Evolutionary conservation across 2,113 vertebrate species (phyloP).

Genomic region (Pseudonaja textilis): DNA sequence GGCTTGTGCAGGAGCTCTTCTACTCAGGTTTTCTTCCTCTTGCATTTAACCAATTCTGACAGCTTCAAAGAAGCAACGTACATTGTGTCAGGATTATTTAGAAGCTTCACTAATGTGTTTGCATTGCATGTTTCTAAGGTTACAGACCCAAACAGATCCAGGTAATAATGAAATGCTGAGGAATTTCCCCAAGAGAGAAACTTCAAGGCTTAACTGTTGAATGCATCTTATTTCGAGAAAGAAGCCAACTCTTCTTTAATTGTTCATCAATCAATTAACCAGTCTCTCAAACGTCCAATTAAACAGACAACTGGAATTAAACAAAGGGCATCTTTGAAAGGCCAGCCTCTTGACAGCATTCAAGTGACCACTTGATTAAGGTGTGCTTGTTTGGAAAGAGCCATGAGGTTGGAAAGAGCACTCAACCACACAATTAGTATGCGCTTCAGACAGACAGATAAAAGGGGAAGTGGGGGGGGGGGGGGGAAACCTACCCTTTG

Average conservation of each 20-base stretch:
- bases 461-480: background rate
- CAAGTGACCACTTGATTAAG: constrained; percentile 67
- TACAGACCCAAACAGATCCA: constrained; percentile 60
- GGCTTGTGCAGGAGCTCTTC: background rate
- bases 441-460: constrained; percentile 9
- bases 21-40: constrained; percentile 11
- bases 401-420: constrained; percentile 23
- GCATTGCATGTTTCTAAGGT: constrained; percentile 53
- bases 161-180: constrained; percentile 48
- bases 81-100: constrained; percentile 47
- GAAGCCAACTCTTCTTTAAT: constrained; percentile 62
- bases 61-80: background rate
- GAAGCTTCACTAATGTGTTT: constrained; percentile 50
- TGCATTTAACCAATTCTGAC: background rate
- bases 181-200: constrained; percentile 48
- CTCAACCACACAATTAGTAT: constrained; percentile 5
- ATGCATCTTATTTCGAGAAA: constrained; percentile 58
- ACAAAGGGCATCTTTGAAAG: constrained; percentile 66
- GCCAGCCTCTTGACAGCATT: constrained; percentile 46
- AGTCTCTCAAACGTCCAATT: constrained; percentile 64
- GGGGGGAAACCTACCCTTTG: constrained; percentile 14
- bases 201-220: constrained; percentile 46
- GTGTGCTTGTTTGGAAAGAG: constrained; percentile 42
- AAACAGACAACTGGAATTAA: constrained; percentile 68
- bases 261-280: constrained; percentile 70